phyloP scores from a whole-genome alignment of 2,113 vertebrate species.

The Hyla sarda region DNA sequence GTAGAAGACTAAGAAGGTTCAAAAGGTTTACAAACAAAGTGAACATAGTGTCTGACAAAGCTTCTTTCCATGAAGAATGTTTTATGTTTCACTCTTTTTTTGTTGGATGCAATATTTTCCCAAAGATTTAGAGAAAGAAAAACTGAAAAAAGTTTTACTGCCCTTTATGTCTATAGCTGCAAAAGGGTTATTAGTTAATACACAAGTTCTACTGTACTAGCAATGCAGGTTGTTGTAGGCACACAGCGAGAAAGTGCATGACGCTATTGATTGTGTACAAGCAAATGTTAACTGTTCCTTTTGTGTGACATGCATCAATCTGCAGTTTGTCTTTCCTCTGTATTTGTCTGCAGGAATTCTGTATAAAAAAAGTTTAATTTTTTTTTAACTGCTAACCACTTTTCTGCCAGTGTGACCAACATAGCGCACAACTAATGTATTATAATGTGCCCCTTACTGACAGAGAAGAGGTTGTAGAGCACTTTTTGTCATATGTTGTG shows the following conservation, averaged over 20 bases:
- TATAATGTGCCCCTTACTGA: background rate
- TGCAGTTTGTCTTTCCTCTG: conserved; percentile 35
- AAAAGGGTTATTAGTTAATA: conserved; percentile 44
- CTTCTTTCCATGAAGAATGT: conserved; percentile 46
- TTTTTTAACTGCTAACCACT: conserved; percentile 7
- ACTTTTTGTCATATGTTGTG: conserved; percentile 38
- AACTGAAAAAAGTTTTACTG: background rate
- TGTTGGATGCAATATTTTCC: conserved; percentile 57
- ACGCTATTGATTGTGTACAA: conserved; percentile 32
- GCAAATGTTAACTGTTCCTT: conserved; percentile 24
- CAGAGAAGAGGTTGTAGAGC: conserved; percentile 18
- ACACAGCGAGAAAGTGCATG: conserved; percentile 28
- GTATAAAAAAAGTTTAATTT: conserved; percentile 21
- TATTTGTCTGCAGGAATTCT: conserved; percentile 46
- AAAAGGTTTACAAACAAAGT: conserved; percentile 49
- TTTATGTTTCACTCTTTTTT: conserved; percentile 37
- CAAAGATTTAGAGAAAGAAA: conserved; percentile 44
- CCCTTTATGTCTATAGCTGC: conserved; percentile 30
- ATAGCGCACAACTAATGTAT: background rate
- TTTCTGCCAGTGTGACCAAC: conserved; percentile 24
- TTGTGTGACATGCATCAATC: conserved; percentile 10
- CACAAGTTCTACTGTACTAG: conserved; percentile 56
- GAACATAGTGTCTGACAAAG: conserved; percentile 10
- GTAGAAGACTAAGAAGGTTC: conserved; percentile 31
- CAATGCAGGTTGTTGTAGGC: background rate